Evolutionary conservation across 2,888 invertebrate species (phyloP).

Genomic region (Tenodera sinensis): DNA sequence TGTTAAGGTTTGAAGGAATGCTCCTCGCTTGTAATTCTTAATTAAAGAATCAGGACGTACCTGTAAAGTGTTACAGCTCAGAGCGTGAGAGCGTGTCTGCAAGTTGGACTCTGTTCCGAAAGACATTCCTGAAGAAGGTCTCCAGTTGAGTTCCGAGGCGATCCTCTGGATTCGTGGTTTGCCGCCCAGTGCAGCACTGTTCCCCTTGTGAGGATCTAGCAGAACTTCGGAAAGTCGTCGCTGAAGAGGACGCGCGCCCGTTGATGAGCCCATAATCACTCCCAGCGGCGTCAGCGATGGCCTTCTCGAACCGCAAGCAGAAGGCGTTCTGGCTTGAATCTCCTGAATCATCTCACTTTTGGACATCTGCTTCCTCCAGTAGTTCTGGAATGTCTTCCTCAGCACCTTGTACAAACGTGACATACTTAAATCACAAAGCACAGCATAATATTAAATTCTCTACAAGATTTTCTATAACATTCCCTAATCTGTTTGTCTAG

Average conservation of each 20-base stretch:
- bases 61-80: constrained; percentile 33
- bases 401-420: constrained; percentile 45
- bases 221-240: constrained; percentile 56
- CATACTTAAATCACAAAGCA: no score
- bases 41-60: neutral
- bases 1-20: no score
- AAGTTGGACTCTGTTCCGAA: constrained; percentile 26
- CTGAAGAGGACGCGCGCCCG: constrained; percentile 45
- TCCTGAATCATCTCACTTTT: constrained; percentile 77
- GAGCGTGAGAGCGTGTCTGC: constrained; percentile 18
- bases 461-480: no score
- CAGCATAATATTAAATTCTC: no score
- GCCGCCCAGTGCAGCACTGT: neutral
- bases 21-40: no score
- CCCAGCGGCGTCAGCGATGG: constrained; percentile 63
- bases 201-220: constrained; percentile 41
- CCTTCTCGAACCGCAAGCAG: constrained; percentile 69
- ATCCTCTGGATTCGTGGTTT: constrained; percentile 46
- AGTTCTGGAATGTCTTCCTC: constrained; percentile 69
- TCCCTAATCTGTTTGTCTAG: no score
- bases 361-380: constrained; percentile 72
- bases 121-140: constrained; percentile 38
- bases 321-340: constrained; percentile 75
- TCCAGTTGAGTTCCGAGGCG: constrained; percentile 51
- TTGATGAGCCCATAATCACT: constrained; percentile 33